phyloP scores from a whole-genome alignment of 1,140 invertebrate species.

The Sycophaga agraensis region DNA sequence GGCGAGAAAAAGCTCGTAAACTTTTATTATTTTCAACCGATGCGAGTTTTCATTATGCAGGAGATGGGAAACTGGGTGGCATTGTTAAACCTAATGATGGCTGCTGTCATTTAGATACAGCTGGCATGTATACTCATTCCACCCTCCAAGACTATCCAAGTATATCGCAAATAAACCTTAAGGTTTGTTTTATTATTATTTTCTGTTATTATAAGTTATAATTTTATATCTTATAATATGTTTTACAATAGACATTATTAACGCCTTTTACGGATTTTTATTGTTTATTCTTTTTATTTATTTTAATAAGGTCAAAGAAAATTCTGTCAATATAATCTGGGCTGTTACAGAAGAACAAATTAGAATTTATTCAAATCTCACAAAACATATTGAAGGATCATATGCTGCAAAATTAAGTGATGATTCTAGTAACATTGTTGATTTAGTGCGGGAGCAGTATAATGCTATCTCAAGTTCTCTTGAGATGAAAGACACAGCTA shows the following conservation, averaged over 20 bases:
- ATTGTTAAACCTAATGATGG: conserved; percentile 94
- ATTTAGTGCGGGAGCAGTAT: conserved; percentile 87
- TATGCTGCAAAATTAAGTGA: conserved; percentile 81
- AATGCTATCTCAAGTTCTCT: conserved; percentile 89
- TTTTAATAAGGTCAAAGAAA: conserved; percentile 71
- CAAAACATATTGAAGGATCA: conserved; percentile 78
- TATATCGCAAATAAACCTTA: conserved; percentile 88
- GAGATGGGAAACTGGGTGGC: conserved; percentile 85
- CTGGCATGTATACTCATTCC: conserved; percentile 77
- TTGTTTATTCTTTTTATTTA: not conserved
- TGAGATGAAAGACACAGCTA: conserved; percentile 91
- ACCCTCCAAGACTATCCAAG: conserved; percentile 93
- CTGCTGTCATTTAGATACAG: conserved; percentile 75
- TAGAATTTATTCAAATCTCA: conserved; percentile 80
- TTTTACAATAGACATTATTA: too few species aligned
- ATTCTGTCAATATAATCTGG: conserved; percentile 96
- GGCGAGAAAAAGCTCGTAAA: conserved; percentile 87
- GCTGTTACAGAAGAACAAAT: conserved; percentile 88
- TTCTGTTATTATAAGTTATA: not conserved
- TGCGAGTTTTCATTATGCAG: conserved; percentile 97
- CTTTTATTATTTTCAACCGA: conserved; percentile 97
- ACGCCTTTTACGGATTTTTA: too few species aligned
- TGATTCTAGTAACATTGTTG: conserved; percentile 93
- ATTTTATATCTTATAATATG: not conserved
- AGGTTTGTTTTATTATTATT: conserved; percentile 49